Evolutionary conservation across 2,888 invertebrate species (phyloP).

Genomic region (Tribolium freemani): DNA sequence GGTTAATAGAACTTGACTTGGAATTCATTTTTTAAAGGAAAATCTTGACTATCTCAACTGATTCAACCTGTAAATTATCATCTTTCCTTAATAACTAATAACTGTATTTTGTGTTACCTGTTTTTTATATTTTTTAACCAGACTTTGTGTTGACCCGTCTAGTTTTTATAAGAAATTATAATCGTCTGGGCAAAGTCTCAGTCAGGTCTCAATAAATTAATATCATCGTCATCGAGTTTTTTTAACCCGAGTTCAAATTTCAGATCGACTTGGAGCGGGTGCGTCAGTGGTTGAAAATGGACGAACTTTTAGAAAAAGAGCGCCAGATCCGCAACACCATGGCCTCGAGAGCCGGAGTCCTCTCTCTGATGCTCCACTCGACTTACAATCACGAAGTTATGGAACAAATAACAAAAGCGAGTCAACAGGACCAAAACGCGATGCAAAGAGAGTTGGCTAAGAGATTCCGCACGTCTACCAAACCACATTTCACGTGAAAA

Average conservation of each 20-base stretch:
- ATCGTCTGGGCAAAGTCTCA: too few relatives aligned
- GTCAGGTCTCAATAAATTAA: too few relatives aligned
- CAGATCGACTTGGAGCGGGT: slow-evolving; percentile 95
- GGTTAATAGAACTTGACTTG: too few relatives aligned
- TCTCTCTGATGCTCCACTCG: slow-evolving; percentile 96
- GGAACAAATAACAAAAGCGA: slow-evolving; percentile 76
- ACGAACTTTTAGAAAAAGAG: slow-evolving; percentile 95
- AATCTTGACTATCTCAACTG: too few relatives aligned
- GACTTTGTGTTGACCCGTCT: too few relatives aligned
- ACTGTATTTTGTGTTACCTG: too few relatives aligned
- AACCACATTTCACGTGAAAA: slow-evolving; percentile 19
- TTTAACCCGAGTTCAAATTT: slow-evolving; percentile 23
- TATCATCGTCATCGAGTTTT: too few relatives aligned
- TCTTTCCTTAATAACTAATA: too few relatives aligned
- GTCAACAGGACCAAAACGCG: slow-evolving; percentile 69
- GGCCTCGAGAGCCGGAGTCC: slow-evolving; percentile 88
- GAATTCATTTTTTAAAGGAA: too few relatives aligned
- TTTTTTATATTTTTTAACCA: too few relatives aligned
- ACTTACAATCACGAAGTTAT: slow-evolving; percentile 95
- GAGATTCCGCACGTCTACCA: slow-evolving; percentile 48
- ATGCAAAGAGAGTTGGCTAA: slow-evolving; percentile 68
- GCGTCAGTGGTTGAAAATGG: slow-evolving; percentile 92
- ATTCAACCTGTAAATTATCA: too few relatives aligned
- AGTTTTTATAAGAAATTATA: too few relatives aligned
- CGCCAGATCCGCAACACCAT: slow-evolving; percentile 83